Evolutionary conservation across 2,797 vertebrate species (phyloP).

Genomic region (Clarias fuscus): DNA sequence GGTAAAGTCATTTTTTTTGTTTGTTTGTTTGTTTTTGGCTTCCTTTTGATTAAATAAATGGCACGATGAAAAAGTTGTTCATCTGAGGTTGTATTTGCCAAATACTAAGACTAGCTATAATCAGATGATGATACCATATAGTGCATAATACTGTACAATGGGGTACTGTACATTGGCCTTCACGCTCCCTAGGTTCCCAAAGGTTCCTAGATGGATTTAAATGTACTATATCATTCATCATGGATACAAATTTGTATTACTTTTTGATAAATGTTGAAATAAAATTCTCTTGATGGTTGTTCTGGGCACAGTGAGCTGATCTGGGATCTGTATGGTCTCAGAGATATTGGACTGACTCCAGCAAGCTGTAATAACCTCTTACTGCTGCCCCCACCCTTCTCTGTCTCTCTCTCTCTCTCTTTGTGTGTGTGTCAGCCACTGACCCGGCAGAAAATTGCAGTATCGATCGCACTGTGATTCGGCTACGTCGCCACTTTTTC

Average conservation of each 20-base stretch:
- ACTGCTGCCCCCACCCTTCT: not conserved
- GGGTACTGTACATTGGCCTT: no score
- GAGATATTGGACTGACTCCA: constrained; percentile 21
- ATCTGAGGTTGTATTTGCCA: no score
- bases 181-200: no score
- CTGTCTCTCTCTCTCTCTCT: constrained; percentile 11
- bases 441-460: constrained; percentile 49
- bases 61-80: no score
- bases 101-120: no score
- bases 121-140: no score
- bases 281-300: not conserved
- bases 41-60: no score
- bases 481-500: constrained; percentile 18
- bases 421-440: constrained; percentile 32
- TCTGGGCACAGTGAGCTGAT: not conserved
- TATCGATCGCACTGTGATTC: constrained; percentile 52
- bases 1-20: no score
- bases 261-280: not conserved
- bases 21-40: no score
- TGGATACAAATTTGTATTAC: not conserved
- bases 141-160: no score
- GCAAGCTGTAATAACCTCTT: constrained; percentile 40
- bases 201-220: no score
- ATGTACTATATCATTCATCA: no score
- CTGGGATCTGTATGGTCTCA: not conserved